Evolutionary conservation across 2,888 invertebrate genomes (phyloP), one percentile per base, ranked within the genome.

Genomic region (Heliconius hortense): DNA sequence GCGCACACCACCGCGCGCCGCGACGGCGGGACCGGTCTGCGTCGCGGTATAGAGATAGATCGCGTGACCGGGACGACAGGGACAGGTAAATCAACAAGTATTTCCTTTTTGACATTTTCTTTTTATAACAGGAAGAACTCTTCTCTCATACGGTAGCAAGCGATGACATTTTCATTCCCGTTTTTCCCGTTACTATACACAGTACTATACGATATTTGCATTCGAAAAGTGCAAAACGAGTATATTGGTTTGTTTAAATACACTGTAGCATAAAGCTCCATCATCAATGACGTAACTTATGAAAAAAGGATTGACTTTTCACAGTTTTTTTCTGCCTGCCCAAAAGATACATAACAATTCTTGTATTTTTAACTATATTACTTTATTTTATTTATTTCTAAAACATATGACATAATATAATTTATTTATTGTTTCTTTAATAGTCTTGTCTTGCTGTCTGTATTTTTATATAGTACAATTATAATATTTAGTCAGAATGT

Each of bases 31-130:
- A 93, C 43, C 89, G 93, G 24, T 91, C 90, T 79, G 88, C 91
- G 78, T 86, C 87, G 78, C 84, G 93, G 5, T 92, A 93, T 87
- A 84, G 94, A 39, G 93, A 93, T 78, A 83, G 93, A 72, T 89
- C 89, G 78, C 88, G 93, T 39, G 94, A 94, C 71, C 80, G 94
- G 5, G 94, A 94, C 63, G 94, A 94, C 15, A 79, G 94, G 0
- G 94, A 94, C 84, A 86, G 94, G 94, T 93, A 56, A 56, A 21
- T 8, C 56, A 56, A 56, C n/a, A n/a, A 56, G n/a, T 3, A 56
- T n/a, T 53, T 21, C 21, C 48, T 48, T 21, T 53, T 53, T 53
- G n/a, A 2, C n/a, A 53, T 53, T 53, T 53, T 5, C 2, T 10
- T 53, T 53, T 10, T 15, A 48, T 48, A 48, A 18, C 2, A 48